Conservation (phyloP, 2,888 invertebrate species). For the Tubulanus polymorphus region DNA sequence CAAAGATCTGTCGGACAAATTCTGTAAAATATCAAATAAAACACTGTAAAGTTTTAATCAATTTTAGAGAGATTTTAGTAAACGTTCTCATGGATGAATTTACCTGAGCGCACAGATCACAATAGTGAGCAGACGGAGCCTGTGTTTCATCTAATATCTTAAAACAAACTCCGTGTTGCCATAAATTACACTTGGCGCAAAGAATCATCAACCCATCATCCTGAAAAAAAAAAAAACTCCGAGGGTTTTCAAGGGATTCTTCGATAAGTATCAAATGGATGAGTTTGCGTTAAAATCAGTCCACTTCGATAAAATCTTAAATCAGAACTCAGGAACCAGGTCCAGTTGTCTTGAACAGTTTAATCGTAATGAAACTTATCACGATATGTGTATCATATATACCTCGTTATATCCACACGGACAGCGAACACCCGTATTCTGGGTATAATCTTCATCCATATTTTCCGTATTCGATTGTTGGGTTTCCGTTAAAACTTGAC, state of each 20-base stretch:
- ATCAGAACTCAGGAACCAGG: no score
- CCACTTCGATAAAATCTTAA: no score
- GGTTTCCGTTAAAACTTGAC: neutral
- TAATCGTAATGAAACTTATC: neutral
- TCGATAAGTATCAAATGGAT: no score
- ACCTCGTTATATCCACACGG: slow-evolving; percentile 51
- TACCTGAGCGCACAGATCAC: slow-evolving; percentile 43
- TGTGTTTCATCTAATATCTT: slow-evolving; percentile 34
- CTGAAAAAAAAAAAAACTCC: slow-evolving; percentile 22
- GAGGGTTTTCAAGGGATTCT: neutral
- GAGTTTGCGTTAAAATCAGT: no score
- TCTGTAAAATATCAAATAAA: no score
- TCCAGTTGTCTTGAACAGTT: neutral
- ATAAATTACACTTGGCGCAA: slow-evolving; percentile 48
- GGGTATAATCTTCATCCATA: slow-evolving; percentile 20
- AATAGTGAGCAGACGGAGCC: slow-evolving; percentile 42
- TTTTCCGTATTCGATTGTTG: neutral
- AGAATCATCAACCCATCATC: slow-evolving; percentile 55
- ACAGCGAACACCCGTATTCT: slow-evolving; percentile 36
- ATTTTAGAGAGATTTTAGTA: no score
- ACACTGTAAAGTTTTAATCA: neutral
- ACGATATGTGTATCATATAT: slow-evolving; percentile 2
- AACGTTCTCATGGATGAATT: slow-evolving; percentile 12
- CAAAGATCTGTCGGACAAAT: no score
- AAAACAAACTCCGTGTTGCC: slow-evolving; percentile 54